Evolutionary conservation across 2,797 vertebrate genomes (phyloP), one percentile per base, ranked within the genome.

Genomic region (Sebastes paucispinis): DNA sequence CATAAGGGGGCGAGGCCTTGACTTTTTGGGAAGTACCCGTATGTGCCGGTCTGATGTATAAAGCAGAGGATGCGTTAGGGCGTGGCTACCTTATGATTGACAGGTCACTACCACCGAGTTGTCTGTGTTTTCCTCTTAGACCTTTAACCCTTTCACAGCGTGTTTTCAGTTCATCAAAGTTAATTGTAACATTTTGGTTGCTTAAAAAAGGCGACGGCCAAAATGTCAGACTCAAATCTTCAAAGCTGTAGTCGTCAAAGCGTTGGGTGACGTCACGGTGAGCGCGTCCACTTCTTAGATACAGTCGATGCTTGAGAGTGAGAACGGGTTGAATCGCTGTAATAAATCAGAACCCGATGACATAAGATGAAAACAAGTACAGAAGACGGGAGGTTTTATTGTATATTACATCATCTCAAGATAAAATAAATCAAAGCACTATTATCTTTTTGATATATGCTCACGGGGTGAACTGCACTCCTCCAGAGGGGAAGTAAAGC

Each of bases 371-470:
- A 85, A 91, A 86, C 73, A 81, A 79, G 82, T 27, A 69, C 20
- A 75, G 58, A 79, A 68, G 67, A 75, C 22, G 25, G 12, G 64
- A 59, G 63, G 57, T 66, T 47, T 87, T 66, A 77, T 85, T 84
- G 74, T 70, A 24, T 50, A 79, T 89, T 78, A 70, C 67, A 77
- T 86, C 79, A 80, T 70, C 75, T 55, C 2, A 4, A 58, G 65
- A 69, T 60, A 29, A 7, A 34, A 79, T 78, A 55, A 84, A 84
- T 89, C 77, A 74, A 50, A 68, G 74, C 64, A 2, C 31, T 62
- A 72, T 81, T 79, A 81, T 79, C 78, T 82, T 52, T 72, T 18
- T 84, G 81, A 83, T 73, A 43, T 70, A 79, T 78, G 77, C 71
- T 79, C 29, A 11, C 29, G 4, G 62, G 71, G 34, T 27, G 73